These are phyloP conservation scores for Pissodes strobi DNA, from an alignment of 1,140 invertebrate genomes.

Conservation along the genomic window DNA sequence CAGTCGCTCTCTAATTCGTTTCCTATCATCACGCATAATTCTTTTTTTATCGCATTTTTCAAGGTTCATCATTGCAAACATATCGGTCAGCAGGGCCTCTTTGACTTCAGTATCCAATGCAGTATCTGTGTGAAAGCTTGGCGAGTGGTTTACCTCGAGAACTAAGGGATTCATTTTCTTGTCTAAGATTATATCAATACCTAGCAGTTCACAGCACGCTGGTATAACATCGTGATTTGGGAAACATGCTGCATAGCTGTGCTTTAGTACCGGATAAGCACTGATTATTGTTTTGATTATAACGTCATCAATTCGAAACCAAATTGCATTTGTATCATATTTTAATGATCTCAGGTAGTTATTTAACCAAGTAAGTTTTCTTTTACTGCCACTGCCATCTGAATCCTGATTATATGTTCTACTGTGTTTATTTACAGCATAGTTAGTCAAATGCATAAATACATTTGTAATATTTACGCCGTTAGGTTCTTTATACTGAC, in stretches of 20 bases:
- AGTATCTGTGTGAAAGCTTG: conserved; percentile 87
- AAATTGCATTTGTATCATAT: conserved; percentile 74
- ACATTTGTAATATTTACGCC: conserved; percentile 79
- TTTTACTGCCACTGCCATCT: conserved; percentile 78
- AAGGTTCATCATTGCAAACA: conserved; percentile 81
- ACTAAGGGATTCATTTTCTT: conserved; percentile 83
- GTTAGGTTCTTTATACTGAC: conserved; percentile 79
- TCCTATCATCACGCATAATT: conserved; percentile 72
- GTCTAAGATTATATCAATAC: conserved; percentile 86
- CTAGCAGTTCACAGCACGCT: conserved; percentile 88
- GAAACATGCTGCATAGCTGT: conserved; percentile 87
- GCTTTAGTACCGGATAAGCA: conserved; percentile 81
- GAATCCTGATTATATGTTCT: conserved; percentile 75
- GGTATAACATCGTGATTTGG: conserved; percentile 80
- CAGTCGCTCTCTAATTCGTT: conserved; percentile 67
- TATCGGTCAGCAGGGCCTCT: conserved; percentile 78
- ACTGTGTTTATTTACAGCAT: conserved; percentile 92
- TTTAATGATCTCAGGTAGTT: conserved; percentile 71
- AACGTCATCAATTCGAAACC: conserved; percentile 85
- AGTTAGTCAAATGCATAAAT: conserved; percentile 98
- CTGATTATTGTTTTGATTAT: conserved; percentile 89
- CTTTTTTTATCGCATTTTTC: conserved; percentile 77
- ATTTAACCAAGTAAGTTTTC: conserved; percentile 82
- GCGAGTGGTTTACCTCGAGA: conserved; percentile 90
- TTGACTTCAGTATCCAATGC: conserved; percentile 84